Percentiles rank a stretch among this genome's conserved stretches.
Evolutionary conservation across 2,888 invertebrate genomes (phyloP).

Genomic region (Apamea epomidion): DNA sequence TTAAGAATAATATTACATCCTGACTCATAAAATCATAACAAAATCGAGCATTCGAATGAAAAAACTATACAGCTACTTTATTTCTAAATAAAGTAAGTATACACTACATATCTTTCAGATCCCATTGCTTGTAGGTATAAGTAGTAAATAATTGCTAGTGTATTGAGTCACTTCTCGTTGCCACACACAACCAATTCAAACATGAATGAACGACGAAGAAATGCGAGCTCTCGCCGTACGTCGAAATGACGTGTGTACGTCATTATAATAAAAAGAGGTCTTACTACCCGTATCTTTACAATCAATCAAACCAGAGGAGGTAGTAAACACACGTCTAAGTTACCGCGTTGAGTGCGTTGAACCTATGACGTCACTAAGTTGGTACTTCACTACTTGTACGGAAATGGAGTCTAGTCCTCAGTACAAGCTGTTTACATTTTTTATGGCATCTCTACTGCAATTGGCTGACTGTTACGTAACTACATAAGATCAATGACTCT

Average conservation of each 20-base stretch:
- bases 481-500: slow-evolving; percentile 71
- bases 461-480: slow-evolving; percentile 67
- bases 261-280: slow-evolving; percentile 38
- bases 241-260: slow-evolving; percentile 25
- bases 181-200: slow-evolving; percentile 3
- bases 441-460: slow-evolving; percentile 69
- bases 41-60: neutral
- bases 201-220: slow-evolving; percentile 48
- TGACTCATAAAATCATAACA: neutral
- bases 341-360: slow-evolving; percentile 69
- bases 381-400: slow-evolving; percentile 30
- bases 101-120: neutral
- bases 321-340: slow-evolving; percentile 29
- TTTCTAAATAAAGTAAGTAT: slow-evolving; percentile 14
- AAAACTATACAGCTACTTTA: neutral
- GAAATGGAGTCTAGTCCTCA: slow-evolving; percentile 40
- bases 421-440: slow-evolving; percentile 78
- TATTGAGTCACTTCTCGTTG: slow-evolving; percentile 35
- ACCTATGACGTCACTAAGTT: slow-evolving; percentile 65
- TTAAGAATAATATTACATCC: neutral
- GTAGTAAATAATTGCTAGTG: slow-evolving; percentile 27
- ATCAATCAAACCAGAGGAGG: slow-evolving; percentile 37
- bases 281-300: slow-evolving; percentile 33
- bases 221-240: slow-evolving; percentile 26
- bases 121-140: slow-evolving; percentile 1